These are phyloP conservation scores for Pachyuromys duprasi DNA, from an alignment of 2,797 vertebrate genomes.

Conservation along the genomic window DNA sequence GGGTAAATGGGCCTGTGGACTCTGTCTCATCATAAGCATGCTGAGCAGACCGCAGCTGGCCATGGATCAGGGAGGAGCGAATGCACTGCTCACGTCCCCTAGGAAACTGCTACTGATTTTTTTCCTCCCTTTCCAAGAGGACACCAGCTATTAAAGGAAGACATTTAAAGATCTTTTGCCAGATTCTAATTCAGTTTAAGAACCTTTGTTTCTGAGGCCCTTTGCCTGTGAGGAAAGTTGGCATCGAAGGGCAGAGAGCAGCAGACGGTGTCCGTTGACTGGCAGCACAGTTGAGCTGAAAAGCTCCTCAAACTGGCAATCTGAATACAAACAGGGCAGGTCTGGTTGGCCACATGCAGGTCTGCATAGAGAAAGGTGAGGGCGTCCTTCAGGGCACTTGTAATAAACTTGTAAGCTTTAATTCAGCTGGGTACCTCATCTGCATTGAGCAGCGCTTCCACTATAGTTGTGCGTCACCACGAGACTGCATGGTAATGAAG, in stretches of 20 bases:
- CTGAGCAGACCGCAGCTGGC: conserved; percentile 61
- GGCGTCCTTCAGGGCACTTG: conserved; percentile 82
- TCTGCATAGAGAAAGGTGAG: conserved; percentile 79
- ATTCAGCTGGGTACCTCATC: conserved; percentile 81
- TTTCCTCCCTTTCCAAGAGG: neutral
- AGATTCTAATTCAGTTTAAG: conserved; percentile 53
- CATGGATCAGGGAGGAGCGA: conserved; percentile 53
- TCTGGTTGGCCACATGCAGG: conserved; percentile 29
- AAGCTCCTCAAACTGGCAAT: conserved; percentile 4
- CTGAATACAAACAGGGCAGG: neutral
- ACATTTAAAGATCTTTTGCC: conserved; percentile 47
- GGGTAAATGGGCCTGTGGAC: conserved; percentile 64
- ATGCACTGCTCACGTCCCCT: conserved; percentile 44
- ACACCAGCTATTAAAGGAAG: conserved; percentile 57
- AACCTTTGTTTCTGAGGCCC: conserved; percentile 18
- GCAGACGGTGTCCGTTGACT: conserved; percentile 59
- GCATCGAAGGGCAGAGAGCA: conserved; percentile 60
- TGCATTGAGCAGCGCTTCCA: conserved; percentile 84
- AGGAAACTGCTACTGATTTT: neutral
- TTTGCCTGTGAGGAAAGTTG: conserved; percentile 67
- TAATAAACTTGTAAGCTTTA: conserved; percentile 74
- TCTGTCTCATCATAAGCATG: conserved; percentile 57
- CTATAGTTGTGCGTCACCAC: conserved; percentile 86
- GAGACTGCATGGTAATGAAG: conserved; percentile 87
- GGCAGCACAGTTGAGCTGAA: conserved; percentile 21